Evolutionary conservation across 2,797 vertebrate genomes (phyloP).

Genomic region (Manis pentadactyla): DNA sequence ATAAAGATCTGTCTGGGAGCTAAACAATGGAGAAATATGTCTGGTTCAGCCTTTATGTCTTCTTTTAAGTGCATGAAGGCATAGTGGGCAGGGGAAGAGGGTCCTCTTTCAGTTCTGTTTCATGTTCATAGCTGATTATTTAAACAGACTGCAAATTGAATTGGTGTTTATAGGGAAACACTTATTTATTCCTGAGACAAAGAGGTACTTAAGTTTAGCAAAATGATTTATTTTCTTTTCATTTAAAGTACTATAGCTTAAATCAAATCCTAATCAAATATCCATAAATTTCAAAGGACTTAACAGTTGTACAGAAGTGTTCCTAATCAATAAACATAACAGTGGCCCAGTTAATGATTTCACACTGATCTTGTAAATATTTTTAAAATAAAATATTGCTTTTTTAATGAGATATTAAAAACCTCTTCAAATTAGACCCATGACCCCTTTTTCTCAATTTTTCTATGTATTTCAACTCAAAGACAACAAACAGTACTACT

Average conservation of each 20-base stretch:
- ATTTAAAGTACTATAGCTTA: conserved; percentile 7
- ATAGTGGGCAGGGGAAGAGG: not conserved
- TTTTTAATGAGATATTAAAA: conserved; percentile 33
- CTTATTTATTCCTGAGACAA: conserved; percentile 30
- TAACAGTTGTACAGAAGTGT: not conserved
- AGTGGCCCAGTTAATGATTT: not conserved
- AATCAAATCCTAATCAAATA: conserved; percentile 25
- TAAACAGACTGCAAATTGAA: conserved; percentile 16
- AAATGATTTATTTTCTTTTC: conserved; percentile 43
- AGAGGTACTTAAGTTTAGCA: conserved; percentile 36
- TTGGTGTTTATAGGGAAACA: not conserved
- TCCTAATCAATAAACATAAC: not conserved
- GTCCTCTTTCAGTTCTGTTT: not conserved
- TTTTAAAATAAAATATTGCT: conserved; percentile 39
- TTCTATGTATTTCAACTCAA: conserved; percentile 70
- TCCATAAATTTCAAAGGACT: conserved; percentile 21
- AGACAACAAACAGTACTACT: conserved; percentile 35
- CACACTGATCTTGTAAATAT: not conserved
- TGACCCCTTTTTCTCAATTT: conserved; percentile 37
- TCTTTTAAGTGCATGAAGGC: not conserved
- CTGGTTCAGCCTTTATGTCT: not conserved
- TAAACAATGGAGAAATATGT: not conserved
- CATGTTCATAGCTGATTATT: conserved; percentile 27
- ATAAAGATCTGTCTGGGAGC: not conserved
- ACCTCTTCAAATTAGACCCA: conserved; percentile 39